Evolutionary conservation across 2,888 invertebrate species (phyloP), one percentile per base, ranked within the genome.

Genomic region (Drosophila birchii): DNA sequence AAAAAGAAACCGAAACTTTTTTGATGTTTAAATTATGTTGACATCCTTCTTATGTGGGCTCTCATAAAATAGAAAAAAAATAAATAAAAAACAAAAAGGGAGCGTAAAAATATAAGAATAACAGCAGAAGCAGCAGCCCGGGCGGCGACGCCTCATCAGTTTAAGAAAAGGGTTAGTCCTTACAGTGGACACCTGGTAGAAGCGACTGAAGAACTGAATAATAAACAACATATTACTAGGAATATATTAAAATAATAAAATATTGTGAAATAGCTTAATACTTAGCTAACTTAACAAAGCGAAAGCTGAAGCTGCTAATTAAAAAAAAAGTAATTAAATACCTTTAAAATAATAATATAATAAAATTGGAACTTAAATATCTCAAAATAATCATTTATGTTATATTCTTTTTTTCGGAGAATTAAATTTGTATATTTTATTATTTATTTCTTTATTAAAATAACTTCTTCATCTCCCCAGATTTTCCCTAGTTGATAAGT

Each of bases 1-100:
- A 77, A 72, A 78, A 78, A 45, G 23, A 16, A 44, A 44, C 44
- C 3, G 32, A 76, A 78, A 72, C 75, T 62, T 73, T 78, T 78
- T 77, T 88, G 79, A 80, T 80, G 80, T 81, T 86, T 88, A 86
- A 84, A 88, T 88, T 82, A 88, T 81, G 82, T 78, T 81, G 81
- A 83, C 83, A 87, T 79, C 70, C 74, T 72, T 78, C 78, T 56
- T 66, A 71, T 75, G 67, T 74, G 73, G 43, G 75, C 32, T 45
- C 57, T 38, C 55, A 58, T 64, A 64, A 72, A 72, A 71, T 20
- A 34, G 39, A 45, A 58, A n/a, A 26, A 20, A 20, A 23, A 53
- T 23, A 26, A 45, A 26, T 26, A 45, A 47, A 47, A 34, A 51
- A 29, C 29, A 29, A 29, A 34, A 12, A 34, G 20, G 51, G 20